phyloP scores from a whole-genome alignment of 2,888 invertebrate species.

The Pheosia gnoma region DNA sequence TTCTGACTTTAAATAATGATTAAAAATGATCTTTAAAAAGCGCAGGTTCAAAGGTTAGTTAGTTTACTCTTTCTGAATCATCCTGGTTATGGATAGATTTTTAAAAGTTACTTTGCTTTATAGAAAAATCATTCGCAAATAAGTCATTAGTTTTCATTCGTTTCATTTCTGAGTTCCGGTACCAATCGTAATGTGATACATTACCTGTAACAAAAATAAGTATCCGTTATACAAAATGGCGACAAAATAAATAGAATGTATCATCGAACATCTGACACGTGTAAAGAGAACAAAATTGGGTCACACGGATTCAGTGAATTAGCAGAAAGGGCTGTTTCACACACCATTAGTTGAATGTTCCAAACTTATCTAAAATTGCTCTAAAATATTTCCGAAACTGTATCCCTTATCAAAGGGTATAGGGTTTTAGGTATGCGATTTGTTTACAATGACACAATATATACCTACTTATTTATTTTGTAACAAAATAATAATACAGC shows the following conservation, averaged over 20 bases:
- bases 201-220: slow-evolving; percentile 45
- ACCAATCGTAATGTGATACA: slow-evolving; percentile 5
- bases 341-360: not conserved
- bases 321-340: slow-evolving; percentile 31
- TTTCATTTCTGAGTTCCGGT: too few species aligned
- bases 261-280: slow-evolving; percentile 17
- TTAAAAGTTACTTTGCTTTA: too few species aligned
- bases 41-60: too few species aligned
- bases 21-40: too few species aligned
- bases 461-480: too few species aligned
- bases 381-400: not conserved
- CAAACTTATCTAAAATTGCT: not conserved
- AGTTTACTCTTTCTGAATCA: too few species aligned
- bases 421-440: not conserved
- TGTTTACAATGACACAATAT: too few species aligned
- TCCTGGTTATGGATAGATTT: too few species aligned
- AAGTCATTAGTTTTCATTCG: too few species aligned
- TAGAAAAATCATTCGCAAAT: too few species aligned
- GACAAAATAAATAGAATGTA: slow-evolving; percentile 20
- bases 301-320: slow-evolving; percentile 28
- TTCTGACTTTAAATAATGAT: too few species aligned
- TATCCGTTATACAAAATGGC: not conserved
- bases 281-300: slow-evolving; percentile 25
- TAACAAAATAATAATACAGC: too few species aligned
- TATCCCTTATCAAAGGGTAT: not conserved